phyloP scores from a whole-genome alignment of 2,113 vertebrate species.

The Aphyosemion australe region DNA sequence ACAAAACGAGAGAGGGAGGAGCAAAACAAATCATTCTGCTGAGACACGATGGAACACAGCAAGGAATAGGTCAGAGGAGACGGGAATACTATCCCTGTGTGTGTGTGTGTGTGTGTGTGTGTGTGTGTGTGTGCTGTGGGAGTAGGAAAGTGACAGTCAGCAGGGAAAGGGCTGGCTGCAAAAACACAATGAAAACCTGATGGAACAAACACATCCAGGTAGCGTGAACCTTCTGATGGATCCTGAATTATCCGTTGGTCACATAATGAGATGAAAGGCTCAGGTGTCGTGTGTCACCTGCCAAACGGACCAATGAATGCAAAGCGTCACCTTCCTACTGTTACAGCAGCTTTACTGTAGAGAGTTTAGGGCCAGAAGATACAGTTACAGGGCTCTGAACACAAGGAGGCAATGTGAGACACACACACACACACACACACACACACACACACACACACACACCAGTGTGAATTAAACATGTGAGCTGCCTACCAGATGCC shows the following conservation, averaged over 20 bases:
- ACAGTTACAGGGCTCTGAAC: slow-evolving; percentile 52
- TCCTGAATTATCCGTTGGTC: not conserved
- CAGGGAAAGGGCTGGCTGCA: slow-evolving; percentile 18
- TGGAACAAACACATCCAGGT: not conserved
- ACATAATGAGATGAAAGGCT: not conserved
- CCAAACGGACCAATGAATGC: not conserved
- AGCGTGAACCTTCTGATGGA: not conserved
- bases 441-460: slow-evolving; percentile 3
- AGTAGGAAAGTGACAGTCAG: slow-evolving; percentile 39
- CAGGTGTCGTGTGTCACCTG: slow-evolving; percentile 17
- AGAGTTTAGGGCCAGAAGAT: slow-evolving; percentile 37
- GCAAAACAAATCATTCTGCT: not conserved
- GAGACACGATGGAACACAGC: slow-evolving; percentile 3
- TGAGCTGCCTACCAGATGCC: slow-evolving; percentile 43
- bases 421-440: slow-evolving; percentile 13
- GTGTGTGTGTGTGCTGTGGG: slow-evolving; percentile 10
- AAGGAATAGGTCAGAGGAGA: slow-evolving; percentile 11
- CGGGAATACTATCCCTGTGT: not conserved
- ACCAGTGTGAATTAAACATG: slow-evolving; percentile 63
- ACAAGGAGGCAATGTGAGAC: slow-evolving; percentile 49
- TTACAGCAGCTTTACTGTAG: not conserved
- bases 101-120: not conserved
- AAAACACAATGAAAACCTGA: not conserved
- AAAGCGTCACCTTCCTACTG: slow-evolving; percentile 17
- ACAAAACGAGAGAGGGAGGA: no score